Conservation (phyloP, 2,888 invertebrate genomes). For the Drosophila demipolita region DNA sequence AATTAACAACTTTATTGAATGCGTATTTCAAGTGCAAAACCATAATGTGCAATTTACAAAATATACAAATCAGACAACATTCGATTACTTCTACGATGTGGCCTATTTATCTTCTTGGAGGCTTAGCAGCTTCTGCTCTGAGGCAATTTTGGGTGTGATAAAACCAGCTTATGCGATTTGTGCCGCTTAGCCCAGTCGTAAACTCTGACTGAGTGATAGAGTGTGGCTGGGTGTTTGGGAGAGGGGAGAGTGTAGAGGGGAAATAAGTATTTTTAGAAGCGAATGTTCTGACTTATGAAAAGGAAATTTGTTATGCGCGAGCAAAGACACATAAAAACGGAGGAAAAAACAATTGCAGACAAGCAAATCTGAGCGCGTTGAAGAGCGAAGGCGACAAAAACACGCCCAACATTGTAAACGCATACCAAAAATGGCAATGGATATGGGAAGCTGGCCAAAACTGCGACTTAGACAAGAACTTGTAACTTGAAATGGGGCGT, state of each 20-base stretch:
- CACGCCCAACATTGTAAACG: conserved; percentile 45
- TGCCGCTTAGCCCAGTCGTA: conserved; percentile 56
- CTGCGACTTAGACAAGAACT: conserved; percentile 15
- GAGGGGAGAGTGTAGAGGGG: not conserved
- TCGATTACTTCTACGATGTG: conserved; percentile 7
- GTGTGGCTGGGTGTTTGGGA: not conserved
- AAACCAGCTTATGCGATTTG: conserved; percentile 53
- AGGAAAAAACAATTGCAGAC: conserved; percentile 38
- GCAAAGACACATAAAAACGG: conserved; percentile 44
- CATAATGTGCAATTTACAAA: conserved; percentile 16
- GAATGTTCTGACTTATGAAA: conserved; percentile 64
- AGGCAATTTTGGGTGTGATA: conserved; percentile 45
- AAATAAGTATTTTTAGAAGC: conserved; percentile 29
- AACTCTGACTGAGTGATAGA: conserved; percentile 16
- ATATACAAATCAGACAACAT: conserved; percentile 29
- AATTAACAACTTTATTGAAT: not conserved
- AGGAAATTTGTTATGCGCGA: conserved; percentile 64
- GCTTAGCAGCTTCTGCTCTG: conserved; percentile 34
- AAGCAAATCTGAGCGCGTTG: conserved; percentile 63
- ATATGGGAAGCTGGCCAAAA: conserved; percentile 17
- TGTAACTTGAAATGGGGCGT: conserved; percentile 49
- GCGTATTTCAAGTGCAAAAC: not conserved
- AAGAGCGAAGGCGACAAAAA: conserved; percentile 43
- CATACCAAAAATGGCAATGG: conserved; percentile 15
- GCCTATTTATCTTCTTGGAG: conserved; percentile 18